Base-by-base conservation (phyloP, 2,797 vertebrate genomes). In the Sebastes trivittatus region DNA sequence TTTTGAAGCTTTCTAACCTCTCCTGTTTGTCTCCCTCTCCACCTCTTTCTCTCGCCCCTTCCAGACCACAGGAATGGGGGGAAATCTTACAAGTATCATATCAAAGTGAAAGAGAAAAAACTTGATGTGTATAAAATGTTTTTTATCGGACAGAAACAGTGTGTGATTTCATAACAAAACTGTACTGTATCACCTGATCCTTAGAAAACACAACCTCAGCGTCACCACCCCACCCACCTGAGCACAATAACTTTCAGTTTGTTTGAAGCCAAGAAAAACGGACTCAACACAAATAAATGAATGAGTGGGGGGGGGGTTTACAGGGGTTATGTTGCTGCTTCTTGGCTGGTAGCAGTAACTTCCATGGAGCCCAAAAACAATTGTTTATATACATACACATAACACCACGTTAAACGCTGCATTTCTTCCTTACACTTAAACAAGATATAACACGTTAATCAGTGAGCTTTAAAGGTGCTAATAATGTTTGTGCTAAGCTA, bases 191-290 rank as follows among this genome's bases (percentile, higher is more conserved):
- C 22, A 29, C 16, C 30, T 69, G 30, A 62, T 69, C 30, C 54
- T 49, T 27, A 54, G 38, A 32, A 36, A 59, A 58, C 46, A 18
- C 72, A 64, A 66, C 23, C 14, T 52, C 29, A 1, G 65, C 56
- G 2, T 60, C 5, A 0, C 8, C 18, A 22, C 52, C 5, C 10
- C 18, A 10, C 13, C 59, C 55, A 18, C 38, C 23, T 22, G 16
- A 36, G 6, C 25, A 58, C 34, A 32, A 52, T 11, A 11, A 56
- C 76, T 49, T 49, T 18, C 34, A 20, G 27, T n/a, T 59, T 1
- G 25, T 72, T 61, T 59, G 22, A 65, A 78, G 61, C 54, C 54
- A 72, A 65, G 36, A 36, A 59, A 72, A 72, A 59, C 2, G 6
- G n/a, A 63, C 20, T 55, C 2, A 2, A 23, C 6, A 11, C 36